Evolutionary conservation across 2,888 invertebrate genomes (phyloP).

Genomic region (Cosmia pyralina): DNA sequence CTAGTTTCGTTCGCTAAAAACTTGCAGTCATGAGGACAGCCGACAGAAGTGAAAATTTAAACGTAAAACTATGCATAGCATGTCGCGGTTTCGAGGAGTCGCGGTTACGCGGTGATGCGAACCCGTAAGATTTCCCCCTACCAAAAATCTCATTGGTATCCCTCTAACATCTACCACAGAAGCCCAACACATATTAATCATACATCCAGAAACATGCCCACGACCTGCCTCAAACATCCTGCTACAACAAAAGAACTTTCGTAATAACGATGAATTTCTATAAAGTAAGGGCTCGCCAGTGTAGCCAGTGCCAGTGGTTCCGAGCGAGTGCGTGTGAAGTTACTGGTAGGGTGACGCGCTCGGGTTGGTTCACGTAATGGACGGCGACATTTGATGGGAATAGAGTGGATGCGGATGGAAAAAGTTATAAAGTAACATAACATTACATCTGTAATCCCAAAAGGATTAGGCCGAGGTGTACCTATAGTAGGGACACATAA

Average conservation of each 20-base stretch:
- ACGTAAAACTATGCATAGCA: too few species aligned
- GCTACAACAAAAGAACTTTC: slow-evolving; percentile 42
- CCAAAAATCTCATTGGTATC: not conserved
- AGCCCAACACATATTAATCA: slow-evolving; percentile 2
- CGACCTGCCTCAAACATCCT: slow-evolving; percentile 26
- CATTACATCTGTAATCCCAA: not conserved
- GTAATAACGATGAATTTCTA: slow-evolving; percentile 47
- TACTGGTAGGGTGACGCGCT: slow-evolving; percentile 68
- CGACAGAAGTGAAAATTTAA: too few species aligned
- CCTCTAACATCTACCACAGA: not conserved
- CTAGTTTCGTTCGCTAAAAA: not conserved
- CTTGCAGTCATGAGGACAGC: too few species aligned
- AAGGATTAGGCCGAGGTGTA: too few species aligned
- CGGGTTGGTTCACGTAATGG: slow-evolving; percentile 55
- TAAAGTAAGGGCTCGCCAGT: slow-evolving; percentile 51
- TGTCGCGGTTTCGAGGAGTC: too few species aligned
- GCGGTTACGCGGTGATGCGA: too few species aligned
- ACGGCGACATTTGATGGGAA: slow-evolving; percentile 47
- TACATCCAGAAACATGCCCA: not conserved
- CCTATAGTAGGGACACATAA: too few species aligned
- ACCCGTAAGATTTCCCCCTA: too few species aligned
- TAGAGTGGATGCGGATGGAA: slow-evolving; percentile 46
- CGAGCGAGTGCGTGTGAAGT: slow-evolving; percentile 74
- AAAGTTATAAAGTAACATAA: not conserved
- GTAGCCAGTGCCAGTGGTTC: slow-evolving; percentile 66